A percentile compares a stretch with the other conserved stretches of the same genome.
phyloP scores from a whole-genome alignment of 1,140 invertebrate genomes.

The Rhopalosiphum maidis region DNA sequence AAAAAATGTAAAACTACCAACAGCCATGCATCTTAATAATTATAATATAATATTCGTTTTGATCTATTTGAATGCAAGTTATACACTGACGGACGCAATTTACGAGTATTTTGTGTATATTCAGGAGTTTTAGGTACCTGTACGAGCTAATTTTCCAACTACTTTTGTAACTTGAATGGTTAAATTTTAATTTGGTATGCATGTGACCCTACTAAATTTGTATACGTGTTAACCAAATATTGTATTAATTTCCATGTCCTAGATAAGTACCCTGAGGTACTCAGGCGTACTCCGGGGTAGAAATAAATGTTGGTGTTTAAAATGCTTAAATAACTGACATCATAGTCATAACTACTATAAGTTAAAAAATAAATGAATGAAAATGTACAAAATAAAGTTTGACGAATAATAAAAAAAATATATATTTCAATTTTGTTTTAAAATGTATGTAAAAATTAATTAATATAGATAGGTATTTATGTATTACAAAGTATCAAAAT shows the following conservation, averaged over 20 bases:
- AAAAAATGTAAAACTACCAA: not conserved
- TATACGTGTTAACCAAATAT: conserved; percentile 16
- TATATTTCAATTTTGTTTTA: not conserved
- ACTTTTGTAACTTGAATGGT: not conserved
- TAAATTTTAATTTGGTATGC: not conserved
- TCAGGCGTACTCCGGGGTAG: not conserved
- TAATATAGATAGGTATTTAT: too few relatives aligned
- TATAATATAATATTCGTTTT: not conserved
- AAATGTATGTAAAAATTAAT: too few relatives aligned
- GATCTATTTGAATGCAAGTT: not conserved
- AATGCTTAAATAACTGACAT: not conserved
- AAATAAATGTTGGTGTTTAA: not conserved
- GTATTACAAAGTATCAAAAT: too few relatives aligned
- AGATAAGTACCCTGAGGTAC: not conserved
- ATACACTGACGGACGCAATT: not conserved
- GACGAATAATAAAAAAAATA: not conserved
- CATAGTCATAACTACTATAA: too few relatives aligned
- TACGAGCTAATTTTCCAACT: not conserved
- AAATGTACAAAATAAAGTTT: not conserved
- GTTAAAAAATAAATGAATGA: not conserved
- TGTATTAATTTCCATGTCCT: not conserved
- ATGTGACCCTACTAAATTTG: not conserved
- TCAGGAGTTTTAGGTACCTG: not conserved
- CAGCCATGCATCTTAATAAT: not conserved
- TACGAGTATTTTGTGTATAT: not conserved